These are phyloP conservation scores for Sebastes minor DNA, from an alignment of 2,797 vertebrate species.

Conservation along the genomic window DNA sequence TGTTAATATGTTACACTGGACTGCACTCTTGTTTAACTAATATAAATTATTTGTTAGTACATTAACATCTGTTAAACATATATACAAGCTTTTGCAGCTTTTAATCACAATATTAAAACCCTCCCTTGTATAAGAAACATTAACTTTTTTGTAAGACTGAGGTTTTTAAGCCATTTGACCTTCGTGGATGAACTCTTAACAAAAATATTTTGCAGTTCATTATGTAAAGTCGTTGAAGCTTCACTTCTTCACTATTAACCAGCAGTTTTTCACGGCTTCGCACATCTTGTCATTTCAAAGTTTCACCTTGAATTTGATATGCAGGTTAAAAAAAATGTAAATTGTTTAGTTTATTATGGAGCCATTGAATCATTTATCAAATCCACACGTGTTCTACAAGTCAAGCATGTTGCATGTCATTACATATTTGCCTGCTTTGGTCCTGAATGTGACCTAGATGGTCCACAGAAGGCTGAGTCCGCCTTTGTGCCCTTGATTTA, in stretches of 20 bases:
- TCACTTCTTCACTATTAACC: background rate
- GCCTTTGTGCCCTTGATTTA: slow-evolving; percentile 11
- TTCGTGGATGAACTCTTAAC: background rate
- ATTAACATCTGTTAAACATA: background rate
- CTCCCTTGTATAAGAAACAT: background rate
- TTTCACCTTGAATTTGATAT: background rate
- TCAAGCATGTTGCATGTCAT: background rate
- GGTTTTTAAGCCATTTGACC: background rate
- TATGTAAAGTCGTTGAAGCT: background rate
- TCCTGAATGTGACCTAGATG: background rate
- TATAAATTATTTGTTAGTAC: background rate
- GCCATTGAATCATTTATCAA: background rate
- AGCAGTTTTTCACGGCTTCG: background rate
- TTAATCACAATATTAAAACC: background rate
- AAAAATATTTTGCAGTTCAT: background rate
- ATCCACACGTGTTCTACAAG: background rate
- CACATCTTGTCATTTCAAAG: background rate
- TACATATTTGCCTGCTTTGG: background rate
- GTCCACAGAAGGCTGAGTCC: background rate
- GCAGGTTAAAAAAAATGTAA: background rate
- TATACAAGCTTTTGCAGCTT: background rate
- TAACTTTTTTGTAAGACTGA: background rate
- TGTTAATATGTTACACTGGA: background rate
- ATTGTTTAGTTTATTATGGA: background rate
- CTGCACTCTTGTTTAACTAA: background rate